phyloP scores from a whole-genome alignment of 1,140 invertebrate genomes.

The Lethrus apterus region DNA sequence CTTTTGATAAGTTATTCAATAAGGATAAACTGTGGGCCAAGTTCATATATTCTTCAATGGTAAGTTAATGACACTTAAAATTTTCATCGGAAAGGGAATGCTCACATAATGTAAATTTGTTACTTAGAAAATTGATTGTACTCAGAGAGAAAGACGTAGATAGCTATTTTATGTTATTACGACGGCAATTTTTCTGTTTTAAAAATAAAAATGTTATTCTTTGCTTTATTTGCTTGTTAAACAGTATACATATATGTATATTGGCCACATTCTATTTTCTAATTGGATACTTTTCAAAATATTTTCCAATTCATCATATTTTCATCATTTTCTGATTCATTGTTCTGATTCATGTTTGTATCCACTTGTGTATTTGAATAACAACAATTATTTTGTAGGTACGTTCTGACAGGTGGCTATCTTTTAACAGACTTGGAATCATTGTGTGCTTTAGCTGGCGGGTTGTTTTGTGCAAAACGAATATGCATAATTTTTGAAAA shows the following conservation, averaged over 20 bases:
- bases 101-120: too few relatives aligned
- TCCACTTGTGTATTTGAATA: neutral
- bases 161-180: neutral
- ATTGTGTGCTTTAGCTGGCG: neutral
- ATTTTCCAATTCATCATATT: too few relatives aligned
- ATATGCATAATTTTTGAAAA: neutral
- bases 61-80: neutral
- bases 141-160: too few relatives aligned
- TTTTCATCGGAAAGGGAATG: too few relatives aligned
- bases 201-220: too few relatives aligned
- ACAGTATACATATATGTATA: neutral
- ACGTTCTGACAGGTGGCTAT: conserved; percentile 4
- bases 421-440: neutral
- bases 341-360: neutral
- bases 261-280: neutral
- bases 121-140: too few relatives aligned
- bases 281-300: too few relatives aligned
- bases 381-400: conserved; percentile 4
- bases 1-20: neutral
- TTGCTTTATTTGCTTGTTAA: neutral
- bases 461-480: neutral
- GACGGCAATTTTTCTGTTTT: too few relatives aligned
- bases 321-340: neutral
- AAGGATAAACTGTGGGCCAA: neutral
- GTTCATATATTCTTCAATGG: neutral